Evolutionary conservation across 37 sponge, comb jelly and placozoan genomes (phyloP).

Genomic region (Agelas oroides): DNA sequence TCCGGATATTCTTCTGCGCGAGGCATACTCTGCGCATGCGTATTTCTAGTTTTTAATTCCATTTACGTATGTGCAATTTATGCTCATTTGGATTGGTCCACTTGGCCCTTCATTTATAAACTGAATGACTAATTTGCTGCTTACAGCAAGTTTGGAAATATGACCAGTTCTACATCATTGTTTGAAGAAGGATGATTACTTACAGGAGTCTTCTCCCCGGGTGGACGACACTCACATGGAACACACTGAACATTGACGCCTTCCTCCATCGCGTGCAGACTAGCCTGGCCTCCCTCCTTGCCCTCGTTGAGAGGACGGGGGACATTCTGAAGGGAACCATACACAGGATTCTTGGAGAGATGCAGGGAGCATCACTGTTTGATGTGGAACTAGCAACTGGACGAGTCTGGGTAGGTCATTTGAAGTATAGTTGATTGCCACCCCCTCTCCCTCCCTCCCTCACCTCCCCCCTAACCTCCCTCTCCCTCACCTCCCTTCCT

Average conservation of each 20-base stretch:
- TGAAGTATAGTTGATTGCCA: no score
- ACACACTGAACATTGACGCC: constrained; percentile 92
- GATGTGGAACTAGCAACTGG: constrained; percentile 49
- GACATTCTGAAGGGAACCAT: constrained; percentile 44
- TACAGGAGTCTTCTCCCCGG: constrained; percentile 75
- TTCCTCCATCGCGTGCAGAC: constrained; percentile 73
- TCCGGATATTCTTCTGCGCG: no score
- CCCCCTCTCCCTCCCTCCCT: background rate
- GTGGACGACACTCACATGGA: constrained; percentile 92
- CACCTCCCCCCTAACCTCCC: background rate
- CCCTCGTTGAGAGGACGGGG: constrained; percentile 13
- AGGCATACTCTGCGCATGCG: no score
- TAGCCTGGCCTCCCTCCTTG: constrained; percentile 30
- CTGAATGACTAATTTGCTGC: no score
- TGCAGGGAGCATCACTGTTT: constrained; percentile 36
- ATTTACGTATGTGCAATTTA: no score
- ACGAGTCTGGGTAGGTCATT: constrained; percentile 63
- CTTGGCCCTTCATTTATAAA: no score
- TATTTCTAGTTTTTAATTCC: no score
- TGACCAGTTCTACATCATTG: no score
- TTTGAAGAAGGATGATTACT: no score
- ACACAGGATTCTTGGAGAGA: constrained; percentile 26
- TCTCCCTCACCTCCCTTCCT: no score
- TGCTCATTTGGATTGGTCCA: no score
- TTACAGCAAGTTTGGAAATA: no score